Evolutionary conservation across 2,113 vertebrate species (phyloP).

Genomic region (Charadrius vociferus): DNA sequence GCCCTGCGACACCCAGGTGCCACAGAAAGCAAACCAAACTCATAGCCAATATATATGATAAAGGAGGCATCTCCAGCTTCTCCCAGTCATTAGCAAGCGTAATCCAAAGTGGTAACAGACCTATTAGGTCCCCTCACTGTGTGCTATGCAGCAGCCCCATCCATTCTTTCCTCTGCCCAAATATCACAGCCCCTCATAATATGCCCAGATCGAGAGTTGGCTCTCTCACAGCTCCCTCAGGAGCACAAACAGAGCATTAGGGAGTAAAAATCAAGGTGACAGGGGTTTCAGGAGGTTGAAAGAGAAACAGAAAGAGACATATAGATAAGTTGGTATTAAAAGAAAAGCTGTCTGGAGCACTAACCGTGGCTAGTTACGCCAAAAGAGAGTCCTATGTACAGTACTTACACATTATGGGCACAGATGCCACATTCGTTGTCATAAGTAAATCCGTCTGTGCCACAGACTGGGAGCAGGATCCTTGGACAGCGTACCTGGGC

Average conservation of each 20-base stretch:
- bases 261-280: not conserved
- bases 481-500: not conserved
- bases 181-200: not conserved
- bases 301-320: not conserved
- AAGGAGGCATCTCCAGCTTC: not conserved
- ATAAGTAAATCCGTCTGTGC: constrained; percentile 42
- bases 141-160: not conserved
- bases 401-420: constrained; percentile 49
- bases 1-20: not conserved
- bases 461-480: constrained; percentile 18
- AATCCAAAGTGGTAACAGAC: not conserved
- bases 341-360: not conserved
- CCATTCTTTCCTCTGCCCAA: not conserved
- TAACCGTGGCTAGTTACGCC: not conserved
- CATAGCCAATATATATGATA: not conserved
- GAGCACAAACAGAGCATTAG: not conserved
- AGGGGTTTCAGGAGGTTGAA: not conserved
- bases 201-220: not conserved
- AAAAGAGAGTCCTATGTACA: not conserved
- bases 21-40: not conserved
- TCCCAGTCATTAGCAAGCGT: rapidly evolving
- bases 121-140: not conserved
- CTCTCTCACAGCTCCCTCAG: not conserved
- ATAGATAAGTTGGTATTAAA: not conserved
- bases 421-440: constrained; percentile 48